phyloP scores from a whole-genome alignment of 53 echinoderm and acorn worm species.

The Patiria pectinifera region DNA sequence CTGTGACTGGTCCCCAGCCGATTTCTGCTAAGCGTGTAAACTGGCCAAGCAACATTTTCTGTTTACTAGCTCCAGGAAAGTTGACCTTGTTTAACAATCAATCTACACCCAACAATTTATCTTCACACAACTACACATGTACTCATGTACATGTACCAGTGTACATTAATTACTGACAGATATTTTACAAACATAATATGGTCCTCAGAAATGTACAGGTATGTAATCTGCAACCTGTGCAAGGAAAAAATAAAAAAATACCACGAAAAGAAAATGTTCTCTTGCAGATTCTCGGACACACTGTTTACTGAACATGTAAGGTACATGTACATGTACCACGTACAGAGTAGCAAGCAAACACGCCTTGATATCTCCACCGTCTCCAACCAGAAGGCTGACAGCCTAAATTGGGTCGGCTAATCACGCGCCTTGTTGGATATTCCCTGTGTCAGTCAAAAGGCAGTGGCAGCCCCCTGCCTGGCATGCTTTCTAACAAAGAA shows the following conservation, averaged over 20 bases:
- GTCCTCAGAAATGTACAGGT: no score
- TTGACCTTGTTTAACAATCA: no score
- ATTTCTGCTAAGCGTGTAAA: no score
- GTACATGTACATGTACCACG: neutral
- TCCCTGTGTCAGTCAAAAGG: neutral
- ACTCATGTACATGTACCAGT: no score
- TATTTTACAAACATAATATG: no score
- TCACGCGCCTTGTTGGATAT: neutral
- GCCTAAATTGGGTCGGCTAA: conserved; percentile 1
- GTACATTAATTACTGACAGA: no score
- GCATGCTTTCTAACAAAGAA: neutral
- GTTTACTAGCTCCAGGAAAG: no score
- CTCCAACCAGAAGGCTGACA: neutral
- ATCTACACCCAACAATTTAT: no score
- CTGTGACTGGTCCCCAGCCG: no score
- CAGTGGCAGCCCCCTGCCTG: neutral
- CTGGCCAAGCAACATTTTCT: no score
- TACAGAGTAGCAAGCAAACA: neutral
- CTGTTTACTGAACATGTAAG: neutral
- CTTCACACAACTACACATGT: no score
- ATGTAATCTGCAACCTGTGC: no score
- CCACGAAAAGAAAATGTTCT: neutral
- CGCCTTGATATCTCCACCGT: neutral
- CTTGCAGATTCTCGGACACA: neutral
- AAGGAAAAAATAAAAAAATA: neutral